phyloP scores from a whole-genome alignment of 2,113 vertebrate genomes.

The Chrysemys picta region DNA sequence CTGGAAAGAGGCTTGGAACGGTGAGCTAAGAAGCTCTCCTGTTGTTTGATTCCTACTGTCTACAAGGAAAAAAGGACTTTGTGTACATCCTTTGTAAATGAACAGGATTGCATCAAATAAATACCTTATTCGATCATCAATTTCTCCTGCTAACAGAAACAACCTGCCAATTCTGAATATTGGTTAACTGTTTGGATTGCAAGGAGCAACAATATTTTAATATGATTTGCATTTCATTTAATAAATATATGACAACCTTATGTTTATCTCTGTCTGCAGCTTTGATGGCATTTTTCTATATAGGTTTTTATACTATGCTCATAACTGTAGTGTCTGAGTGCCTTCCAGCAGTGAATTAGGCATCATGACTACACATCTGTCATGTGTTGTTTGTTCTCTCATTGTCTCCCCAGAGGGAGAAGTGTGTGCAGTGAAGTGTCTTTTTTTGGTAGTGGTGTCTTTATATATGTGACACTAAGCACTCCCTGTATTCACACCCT shows the following conservation, averaged over 20 bases:
- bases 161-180: not conserved
- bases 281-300: not conserved
- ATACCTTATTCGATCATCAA: accelerated
- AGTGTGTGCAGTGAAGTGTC: too few relatives aligned
- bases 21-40: not conserved
- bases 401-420: too few relatives aligned
- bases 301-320: too few relatives aligned
- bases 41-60: not conserved
- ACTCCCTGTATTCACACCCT: too few relatives aligned
- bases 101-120: not conserved
- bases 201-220: not conserved
- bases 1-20: not conserved
- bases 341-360: too few relatives aligned
- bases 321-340: too few relatives aligned
- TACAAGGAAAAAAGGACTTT: not conserved
- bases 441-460: too few relatives aligned
- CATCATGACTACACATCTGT: too few relatives aligned
- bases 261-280: not conserved
- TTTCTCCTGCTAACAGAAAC: not conserved
- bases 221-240: not conserved
- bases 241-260: not conserved
- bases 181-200: not conserved
- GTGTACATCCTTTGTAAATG: not conserved
- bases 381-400: too few relatives aligned
- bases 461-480: too few relatives aligned